These are phyloP conservation scores for Emberiza fucata DNA, from an alignment of 2,113 vertebrate species.

Conservation along the genomic window DNA sequence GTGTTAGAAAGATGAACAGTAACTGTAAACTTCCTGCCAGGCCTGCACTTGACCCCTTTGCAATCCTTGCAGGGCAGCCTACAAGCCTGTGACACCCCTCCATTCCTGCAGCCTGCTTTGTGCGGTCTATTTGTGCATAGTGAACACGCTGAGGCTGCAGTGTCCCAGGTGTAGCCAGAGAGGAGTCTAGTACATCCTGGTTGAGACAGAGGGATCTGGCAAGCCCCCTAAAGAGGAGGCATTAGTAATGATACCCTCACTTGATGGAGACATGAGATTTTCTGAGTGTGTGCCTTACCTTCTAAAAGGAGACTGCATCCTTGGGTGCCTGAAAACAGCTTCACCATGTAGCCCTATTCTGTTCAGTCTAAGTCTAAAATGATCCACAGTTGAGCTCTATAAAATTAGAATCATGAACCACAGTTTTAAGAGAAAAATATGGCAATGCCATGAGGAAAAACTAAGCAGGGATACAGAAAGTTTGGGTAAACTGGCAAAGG, in stretches of 20 bases:
- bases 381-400: neutral
- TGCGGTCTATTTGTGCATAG: neutral
- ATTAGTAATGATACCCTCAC: neutral
- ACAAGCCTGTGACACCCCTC: neutral
- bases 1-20: neutral
- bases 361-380: neutral
- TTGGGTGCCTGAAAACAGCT: neutral
- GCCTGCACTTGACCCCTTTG: neutral
- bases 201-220: neutral
- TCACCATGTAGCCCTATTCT: neutral
- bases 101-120: neutral
- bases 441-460: neutral
- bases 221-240: neutral
- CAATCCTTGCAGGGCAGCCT: neutral
- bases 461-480: neutral
- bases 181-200: rapidly evolving
- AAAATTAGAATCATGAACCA: neutral
- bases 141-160: neutral
- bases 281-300: neutral
- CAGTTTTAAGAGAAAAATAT: neutral
- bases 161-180: rapidly evolving
- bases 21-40: neutral
- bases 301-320: neutral
- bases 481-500: neutral
- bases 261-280: neutral